Conservation (phyloP, 2,797 vertebrate species). For the Danio tinwini region DNA sequence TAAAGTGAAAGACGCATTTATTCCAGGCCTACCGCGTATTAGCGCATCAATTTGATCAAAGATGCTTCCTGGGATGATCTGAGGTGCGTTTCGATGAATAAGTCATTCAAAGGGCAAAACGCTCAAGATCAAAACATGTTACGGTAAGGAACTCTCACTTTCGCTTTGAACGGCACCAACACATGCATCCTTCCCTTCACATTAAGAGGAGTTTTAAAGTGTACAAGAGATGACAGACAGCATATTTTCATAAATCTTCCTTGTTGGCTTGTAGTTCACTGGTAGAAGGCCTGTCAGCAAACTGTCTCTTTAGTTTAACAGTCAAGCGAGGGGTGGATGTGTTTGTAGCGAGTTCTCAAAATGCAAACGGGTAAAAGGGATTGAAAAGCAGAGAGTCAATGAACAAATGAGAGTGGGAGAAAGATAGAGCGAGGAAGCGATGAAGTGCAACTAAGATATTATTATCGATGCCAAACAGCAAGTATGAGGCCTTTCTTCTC, state of each 20-base stretch:
- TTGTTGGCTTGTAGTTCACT: conserved; percentile 72
- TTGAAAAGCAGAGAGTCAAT: conserved; percentile 36
- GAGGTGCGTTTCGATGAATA: conserved; percentile 62
- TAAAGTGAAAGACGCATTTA: conserved; percentile 1
- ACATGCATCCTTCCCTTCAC: conserved; percentile 49
- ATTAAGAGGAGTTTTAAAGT: conserved; percentile 74
- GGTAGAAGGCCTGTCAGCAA: conserved; percentile 77
- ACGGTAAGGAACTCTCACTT: background rate
- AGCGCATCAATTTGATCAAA: conserved; percentile 66
- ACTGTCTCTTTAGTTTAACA: conserved; percentile 78
- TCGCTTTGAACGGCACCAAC: conserved; percentile 30
- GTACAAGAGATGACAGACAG: conserved; percentile 75
- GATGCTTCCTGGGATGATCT: conserved; percentile 62
- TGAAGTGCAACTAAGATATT: conserved; percentile 57
- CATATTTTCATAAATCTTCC: conserved; percentile 80
- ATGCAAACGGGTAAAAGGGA: conserved; percentile 58
- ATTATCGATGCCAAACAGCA: conserved; percentile 69
- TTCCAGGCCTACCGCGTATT: background rate
- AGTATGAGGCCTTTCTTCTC: conserved; percentile 71
- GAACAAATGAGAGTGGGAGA: background rate
- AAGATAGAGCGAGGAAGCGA: conserved; percentile 25
- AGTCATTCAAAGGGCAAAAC: conserved; percentile 52
- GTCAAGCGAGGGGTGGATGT: conserved; percentile 54
- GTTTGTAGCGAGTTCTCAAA: conserved; percentile 39
- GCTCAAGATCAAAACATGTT: conserved; percentile 24